Conservation (phyloP, 2,888 invertebrate species). For the Drosophila subquinaria region DNA sequence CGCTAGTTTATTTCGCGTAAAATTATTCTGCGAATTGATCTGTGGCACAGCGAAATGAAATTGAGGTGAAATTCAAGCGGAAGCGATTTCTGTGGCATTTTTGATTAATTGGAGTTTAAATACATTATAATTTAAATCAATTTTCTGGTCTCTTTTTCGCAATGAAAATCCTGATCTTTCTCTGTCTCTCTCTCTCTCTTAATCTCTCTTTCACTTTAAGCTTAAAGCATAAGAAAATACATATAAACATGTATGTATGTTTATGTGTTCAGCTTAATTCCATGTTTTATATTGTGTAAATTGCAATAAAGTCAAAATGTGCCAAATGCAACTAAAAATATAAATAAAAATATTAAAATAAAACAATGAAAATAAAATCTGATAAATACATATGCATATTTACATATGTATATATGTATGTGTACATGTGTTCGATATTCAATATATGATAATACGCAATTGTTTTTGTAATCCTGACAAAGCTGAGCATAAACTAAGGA, state of each 20-base stretch:
- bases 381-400: constrained; percentile 4
- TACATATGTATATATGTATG: constrained; percentile 3
- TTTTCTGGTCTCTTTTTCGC: neutral
- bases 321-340: constrained; percentile 64
- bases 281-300: constrained; percentile 56
- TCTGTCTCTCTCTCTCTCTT: constrained; percentile 6
- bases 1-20: no score
- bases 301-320: constrained; percentile 53
- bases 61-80: no score
- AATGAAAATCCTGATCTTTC: neutral
- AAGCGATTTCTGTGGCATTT: no score
- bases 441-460: constrained; percentile 20
- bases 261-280: constrained; percentile 45
- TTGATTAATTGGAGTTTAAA: no score
- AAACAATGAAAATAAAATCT: constrained; percentile 23
- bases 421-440: constrained; percentile 51
- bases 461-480: constrained; percentile 26
- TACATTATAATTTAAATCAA: neutral
- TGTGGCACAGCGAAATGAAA: no score
- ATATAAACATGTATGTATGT: constrained; percentile 10
- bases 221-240: neutral
- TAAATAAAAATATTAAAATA: neutral
- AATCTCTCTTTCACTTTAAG: constrained; percentile 11
- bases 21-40: no score
- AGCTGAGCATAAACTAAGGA: constrained; percentile 2